Conservation (phyloP, 2,797 vertebrate species). For the Coracias cyanogaster region DNA sequence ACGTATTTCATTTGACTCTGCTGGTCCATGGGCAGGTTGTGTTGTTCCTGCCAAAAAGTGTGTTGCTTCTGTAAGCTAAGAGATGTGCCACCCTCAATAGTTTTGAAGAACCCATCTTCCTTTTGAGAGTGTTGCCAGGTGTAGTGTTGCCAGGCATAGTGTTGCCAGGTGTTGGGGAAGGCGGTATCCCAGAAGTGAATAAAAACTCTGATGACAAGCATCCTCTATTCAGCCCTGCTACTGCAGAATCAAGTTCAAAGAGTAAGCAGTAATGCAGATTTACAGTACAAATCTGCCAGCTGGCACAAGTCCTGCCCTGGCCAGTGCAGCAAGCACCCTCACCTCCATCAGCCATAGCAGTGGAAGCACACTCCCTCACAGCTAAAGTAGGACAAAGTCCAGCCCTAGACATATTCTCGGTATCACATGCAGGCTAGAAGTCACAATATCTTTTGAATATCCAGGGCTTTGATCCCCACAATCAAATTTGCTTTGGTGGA, state of each 20-base stretch:
- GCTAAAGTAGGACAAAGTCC: not conserved
- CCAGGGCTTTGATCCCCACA: not conserved
- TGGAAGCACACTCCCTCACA: not conserved
- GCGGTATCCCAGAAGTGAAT: not conserved
- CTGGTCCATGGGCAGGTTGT: not conserved
- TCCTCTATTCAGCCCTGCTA: not conserved
- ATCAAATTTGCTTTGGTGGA: not conserved
- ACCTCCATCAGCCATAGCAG: not conserved
- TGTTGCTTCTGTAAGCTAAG: not conserved
- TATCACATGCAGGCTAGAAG: not conserved
- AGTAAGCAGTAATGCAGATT: not conserved
- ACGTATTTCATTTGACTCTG: not conserved
- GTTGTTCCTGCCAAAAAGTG: not conserved
- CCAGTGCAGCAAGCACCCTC: not conserved
- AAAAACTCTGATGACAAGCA: not conserved
- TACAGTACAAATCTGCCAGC: not conserved
- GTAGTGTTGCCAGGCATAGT: accelerated
- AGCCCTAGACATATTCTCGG: not conserved
- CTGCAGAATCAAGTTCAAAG: not conserved
- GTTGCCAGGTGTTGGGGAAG: not conserved
- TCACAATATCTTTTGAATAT: not conserved
- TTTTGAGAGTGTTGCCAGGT: not conserved
- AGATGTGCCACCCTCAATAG: not conserved
- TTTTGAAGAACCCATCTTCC: not conserved
- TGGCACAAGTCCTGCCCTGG: not conserved